These are phyloP conservation scores for Tricholaema leucomelas DNA, from an alignment of 2,113 vertebrate species.

Conservation along the genomic window DNA sequence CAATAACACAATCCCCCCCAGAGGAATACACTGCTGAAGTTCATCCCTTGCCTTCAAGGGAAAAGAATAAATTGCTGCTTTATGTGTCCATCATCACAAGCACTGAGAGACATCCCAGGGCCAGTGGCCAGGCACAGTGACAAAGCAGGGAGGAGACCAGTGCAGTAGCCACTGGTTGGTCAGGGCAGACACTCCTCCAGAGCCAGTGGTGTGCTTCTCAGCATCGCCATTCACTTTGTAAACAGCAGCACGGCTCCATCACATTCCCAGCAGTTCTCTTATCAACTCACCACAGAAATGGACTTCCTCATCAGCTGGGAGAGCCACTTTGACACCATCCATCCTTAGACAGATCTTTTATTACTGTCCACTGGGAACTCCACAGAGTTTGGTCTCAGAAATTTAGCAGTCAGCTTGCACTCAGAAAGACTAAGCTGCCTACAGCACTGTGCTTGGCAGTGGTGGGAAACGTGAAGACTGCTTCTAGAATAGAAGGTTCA, in stretches of 20 bases:
- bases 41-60: background rate
- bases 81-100: background rate
- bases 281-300: background rate
- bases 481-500: background rate
- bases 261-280: background rate
- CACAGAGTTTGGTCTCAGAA: background rate
- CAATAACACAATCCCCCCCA: background rate
- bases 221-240: background rate
- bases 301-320: background rate
- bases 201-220: background rate
- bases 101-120: fast-evolving
- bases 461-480: background rate
- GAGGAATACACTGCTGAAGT: background rate
- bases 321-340: background rate
- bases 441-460: fast-evolving
- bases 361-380: background rate
- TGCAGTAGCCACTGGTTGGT: background rate
- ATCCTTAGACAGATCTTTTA: background rate
- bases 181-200: background rate
- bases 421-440: background rate
- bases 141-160: background rate
- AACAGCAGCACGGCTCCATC: background rate
- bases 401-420: background rate
- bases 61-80: background rate
- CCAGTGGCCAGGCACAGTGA: background rate